Conservation (phyloP, 2,888 invertebrate species). For the Petrophora chlorosata region DNA sequence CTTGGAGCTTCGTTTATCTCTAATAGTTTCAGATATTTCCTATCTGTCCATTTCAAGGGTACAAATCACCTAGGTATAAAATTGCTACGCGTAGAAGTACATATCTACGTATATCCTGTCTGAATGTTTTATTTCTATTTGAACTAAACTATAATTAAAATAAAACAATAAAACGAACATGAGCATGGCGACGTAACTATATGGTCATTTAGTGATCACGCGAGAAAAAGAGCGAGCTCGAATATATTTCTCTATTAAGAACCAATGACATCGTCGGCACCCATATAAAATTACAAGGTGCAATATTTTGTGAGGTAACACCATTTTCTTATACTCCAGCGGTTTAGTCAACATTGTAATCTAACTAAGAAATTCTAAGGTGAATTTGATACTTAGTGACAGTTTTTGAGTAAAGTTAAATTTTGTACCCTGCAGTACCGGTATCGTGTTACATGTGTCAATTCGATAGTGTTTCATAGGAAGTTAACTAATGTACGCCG, state of each 20-base stretch:
- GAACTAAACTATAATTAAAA: background rate
- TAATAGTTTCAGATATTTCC: too few species aligned
- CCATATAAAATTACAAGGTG: constrained; percentile 72
- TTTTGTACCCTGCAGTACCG: constrained; percentile 37
- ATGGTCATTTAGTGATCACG: constrained; percentile 57
- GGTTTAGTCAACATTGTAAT: constrained; percentile 62
- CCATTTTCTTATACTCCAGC: constrained; percentile 61
- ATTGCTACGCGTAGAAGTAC: too few species aligned
- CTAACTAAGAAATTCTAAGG: constrained; percentile 67
- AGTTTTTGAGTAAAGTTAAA: constrained; percentile 61
- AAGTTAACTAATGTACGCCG: background rate
- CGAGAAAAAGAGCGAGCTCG: constrained; percentile 50
- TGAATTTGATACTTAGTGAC: constrained; percentile 63
- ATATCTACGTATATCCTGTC: too few species aligned
- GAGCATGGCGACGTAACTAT: constrained; percentile 47
- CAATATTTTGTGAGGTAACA: constrained; percentile 70
- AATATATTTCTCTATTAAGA: constrained; percentile 70
- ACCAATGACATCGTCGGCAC: constrained; percentile 73
- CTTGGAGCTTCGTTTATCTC: too few species aligned
- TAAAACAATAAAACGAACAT: constrained; percentile 23
- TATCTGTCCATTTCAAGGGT: too few species aligned
- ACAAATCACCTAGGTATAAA: too few species aligned
- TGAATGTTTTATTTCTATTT: background rate
- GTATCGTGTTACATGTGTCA: constrained; percentile 51
- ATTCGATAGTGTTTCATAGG: constrained; percentile 36